Percentiles rank a stretch among this genome's conserved stretches.
Conservation (phyloP, 1,140 invertebrate genomes). For the Dendrolimus punctatus region DNA sequence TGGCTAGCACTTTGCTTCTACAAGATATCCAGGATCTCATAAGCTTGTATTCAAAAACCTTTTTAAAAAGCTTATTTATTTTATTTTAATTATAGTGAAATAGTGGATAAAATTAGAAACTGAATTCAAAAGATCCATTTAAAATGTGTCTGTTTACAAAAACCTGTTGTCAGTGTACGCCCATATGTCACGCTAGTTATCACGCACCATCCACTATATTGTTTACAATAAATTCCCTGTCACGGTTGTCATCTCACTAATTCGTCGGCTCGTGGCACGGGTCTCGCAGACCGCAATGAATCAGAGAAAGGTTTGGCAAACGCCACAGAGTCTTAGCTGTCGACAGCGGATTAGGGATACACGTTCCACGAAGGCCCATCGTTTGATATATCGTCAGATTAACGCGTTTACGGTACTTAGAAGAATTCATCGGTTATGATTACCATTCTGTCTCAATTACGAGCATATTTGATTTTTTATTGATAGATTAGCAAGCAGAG, state of each 20-base stretch:
- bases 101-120: no score
- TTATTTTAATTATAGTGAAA: no score
- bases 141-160: background rate
- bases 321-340: constrained; percentile 30
- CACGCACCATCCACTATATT: constrained; percentile 30
- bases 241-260: constrained; percentile 46
- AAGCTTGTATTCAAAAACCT: no score
- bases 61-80: no score
- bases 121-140: background rate
- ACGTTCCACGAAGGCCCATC: constrained; percentile 47
- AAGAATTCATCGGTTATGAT: no score
- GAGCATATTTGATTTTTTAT: no score
- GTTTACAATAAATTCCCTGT: constrained; percentile 49
- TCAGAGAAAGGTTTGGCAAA: constrained; percentile 35
- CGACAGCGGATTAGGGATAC: constrained; percentile 38
- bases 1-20: no score
- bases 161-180: constrained; percentile 2
- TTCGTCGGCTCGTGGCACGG: constrained; percentile 29
- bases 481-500: no score
- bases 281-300: constrained; percentile 25
- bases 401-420: constrained; percentile 9
- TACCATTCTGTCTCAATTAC: no score
- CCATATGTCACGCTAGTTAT: constrained; percentile 9
- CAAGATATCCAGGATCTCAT: no score
- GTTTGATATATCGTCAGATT: constrained; percentile 40